Evolutionary conservation across 2,113 vertebrate species (phyloP).

Genomic region (Gymnorhina tibicen): DNA sequence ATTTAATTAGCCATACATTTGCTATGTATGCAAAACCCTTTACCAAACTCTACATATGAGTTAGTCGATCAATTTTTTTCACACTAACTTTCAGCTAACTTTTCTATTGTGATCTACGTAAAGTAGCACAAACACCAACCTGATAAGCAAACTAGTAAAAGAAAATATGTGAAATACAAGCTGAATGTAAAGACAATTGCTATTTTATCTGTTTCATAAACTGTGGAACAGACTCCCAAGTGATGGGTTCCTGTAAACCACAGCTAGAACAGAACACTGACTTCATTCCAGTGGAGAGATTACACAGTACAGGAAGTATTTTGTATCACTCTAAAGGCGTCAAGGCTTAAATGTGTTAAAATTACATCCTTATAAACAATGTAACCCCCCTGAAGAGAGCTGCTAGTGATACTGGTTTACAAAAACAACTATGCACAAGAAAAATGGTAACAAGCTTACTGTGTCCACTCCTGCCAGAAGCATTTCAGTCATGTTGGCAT

Average conservation of each 20-base stretch:
- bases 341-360: background rate
- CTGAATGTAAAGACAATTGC: background rate
- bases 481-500: constrained; percentile 92
- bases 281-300: background rate
- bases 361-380: background rate
- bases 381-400: background rate
- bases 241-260: background rate
- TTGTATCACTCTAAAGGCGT: background rate
- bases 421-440: background rate
- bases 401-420: background rate
- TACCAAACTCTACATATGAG: background rate
- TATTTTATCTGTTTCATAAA: background rate
- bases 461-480: constrained; percentile 92
- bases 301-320: background rate
- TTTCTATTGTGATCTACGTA: background rate
- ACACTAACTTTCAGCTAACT: background rate
- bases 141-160: background rate
- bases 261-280: background rate
- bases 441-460: constrained; percentile 57
- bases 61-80: background rate
- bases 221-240: background rate
- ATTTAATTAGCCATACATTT: background rate
- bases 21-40: background rate
- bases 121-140: background rate
- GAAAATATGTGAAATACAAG: background rate